Base-by-base conservation (phyloP, 2,888 invertebrate species). In the Eristalis tenax region DNA sequence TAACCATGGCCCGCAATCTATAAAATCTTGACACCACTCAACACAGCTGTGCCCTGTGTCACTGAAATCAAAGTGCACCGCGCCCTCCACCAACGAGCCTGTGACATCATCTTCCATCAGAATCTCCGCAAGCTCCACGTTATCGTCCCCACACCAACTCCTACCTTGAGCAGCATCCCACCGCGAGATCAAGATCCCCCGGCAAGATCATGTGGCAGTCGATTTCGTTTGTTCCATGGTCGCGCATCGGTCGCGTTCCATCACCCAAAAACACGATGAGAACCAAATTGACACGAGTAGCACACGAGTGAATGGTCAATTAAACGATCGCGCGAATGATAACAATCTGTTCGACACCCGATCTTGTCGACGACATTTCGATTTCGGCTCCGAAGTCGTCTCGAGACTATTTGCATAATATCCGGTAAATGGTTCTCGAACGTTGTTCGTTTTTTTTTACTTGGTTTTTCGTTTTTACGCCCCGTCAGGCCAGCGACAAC, bases 301-400 rank as follows among this genome's bases (percentile, higher is more conserved):
- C 85, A 86, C 73, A 83, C 85, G 78, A 78, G 69, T 71, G 69
- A 78, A 86, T 83, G 83, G 69, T 65, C 85, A 78, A 74, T 86
- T 86, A 86, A 86, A 74, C 77, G 82, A 86, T 86, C 85, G 65
- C 50, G 61, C 85, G 56, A 82, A 74, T 65, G 82, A 83, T 86
- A 81, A 61, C 35, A 61, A 70, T 73, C 71, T 23, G 26, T 57
- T 43, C 70, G 59, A 75, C 22, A 56, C 59, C 66, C 50, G 71
- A 84, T 84, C 77, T 80, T 66, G 50, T 43, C 59, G 11, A 63
- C 38, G 23, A 65, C 64, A 64, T 66, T 65, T 71, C 43, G 79
- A 79, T 79, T 66, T 73, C 23, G 23, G 15, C 64, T 35, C 28
- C n/a, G 73, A 65, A 22, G 35, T 38, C 35, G 64, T n/a, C 32